Base-by-base conservation (phyloP, 2,113 vertebrate genomes). In the Onychorhynchus coronatus region DNA sequence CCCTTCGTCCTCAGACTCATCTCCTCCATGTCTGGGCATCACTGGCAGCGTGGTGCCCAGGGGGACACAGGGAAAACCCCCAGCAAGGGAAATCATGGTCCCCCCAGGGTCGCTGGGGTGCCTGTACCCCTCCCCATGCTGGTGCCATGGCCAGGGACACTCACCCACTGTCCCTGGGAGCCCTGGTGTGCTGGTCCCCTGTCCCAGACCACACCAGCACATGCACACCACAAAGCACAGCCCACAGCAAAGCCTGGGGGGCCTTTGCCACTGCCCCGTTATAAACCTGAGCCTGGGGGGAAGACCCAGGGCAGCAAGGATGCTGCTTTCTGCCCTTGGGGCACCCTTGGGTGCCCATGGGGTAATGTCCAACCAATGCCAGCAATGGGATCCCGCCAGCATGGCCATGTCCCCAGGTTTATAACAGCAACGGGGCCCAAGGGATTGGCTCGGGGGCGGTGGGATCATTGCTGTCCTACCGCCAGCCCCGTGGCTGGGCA, bases 111-210 rank as follows among this genome's bases (percentile, higher is more conserved):
- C 18, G 12, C 42, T 33, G 31, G 1, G 0, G 47, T 68, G 33
- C 33, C 73, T 52, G 42, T 35, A 18, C 5, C 50, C 46, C 62
- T 16, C 37, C 31, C 39, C 68, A 42, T 18, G 39, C 39, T 59
- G 59, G 42, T 12, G 16, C 22, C 1, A 0, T 14, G 9, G 55
- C 0, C 0, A 13, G 46, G 28, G 42, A 37, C 61, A 42, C 16
- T 65, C 37, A 9, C 21, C 27, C 8, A 46, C 28, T 18, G 35
- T 20, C 44, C 33, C 59, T 10, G 53, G 47, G 46, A 80, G 24
- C 63, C 58, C 42, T 7, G 5, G 20, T 37, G 55, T 31, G n/a
- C 86, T 70, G 72, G 13, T 39, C 16, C 46, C 42, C 35, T 47
- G 25, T 11, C 80, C 31, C 5, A 16, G 67, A 28, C 49, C 55